Evolutionary conservation across 64 coral and sea anemone genomes (phyloP).

Genomic region (Dendronephthya gigantea): DNA sequence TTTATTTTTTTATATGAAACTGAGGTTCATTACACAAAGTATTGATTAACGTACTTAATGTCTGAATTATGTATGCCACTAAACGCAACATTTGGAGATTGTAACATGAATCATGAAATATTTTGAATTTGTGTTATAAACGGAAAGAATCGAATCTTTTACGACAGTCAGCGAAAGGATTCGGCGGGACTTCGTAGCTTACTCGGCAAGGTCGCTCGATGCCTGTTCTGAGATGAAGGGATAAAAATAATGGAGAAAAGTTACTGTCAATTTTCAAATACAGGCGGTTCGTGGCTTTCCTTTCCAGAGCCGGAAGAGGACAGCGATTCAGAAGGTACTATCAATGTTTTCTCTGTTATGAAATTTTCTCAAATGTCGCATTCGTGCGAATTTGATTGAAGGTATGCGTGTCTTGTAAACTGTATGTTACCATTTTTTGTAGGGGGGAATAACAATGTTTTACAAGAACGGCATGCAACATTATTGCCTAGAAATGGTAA

Average conservation of each 20-base stretch:
- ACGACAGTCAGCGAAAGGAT: neutral
- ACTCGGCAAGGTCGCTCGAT: constrained; percentile 33
- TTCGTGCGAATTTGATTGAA: constrained; percentile 36
- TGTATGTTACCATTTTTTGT: constrained; percentile 84
- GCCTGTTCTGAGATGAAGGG: constrained; percentile 96
- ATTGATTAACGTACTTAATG: neutral
- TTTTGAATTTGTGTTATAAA: neutral
- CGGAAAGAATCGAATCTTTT: neutral
- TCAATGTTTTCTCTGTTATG: constrained; percentile 17
- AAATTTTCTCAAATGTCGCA: constrained; percentile 17
- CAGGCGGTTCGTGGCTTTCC: constrained; percentile 91
- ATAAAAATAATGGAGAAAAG: constrained; percentile 97
- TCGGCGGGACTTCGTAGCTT: neutral
- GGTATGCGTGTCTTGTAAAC: constrained; percentile 17
- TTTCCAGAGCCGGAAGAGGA: constrained; percentile 59
- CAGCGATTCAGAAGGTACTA: constrained; percentile 79
- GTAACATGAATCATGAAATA: neutral
- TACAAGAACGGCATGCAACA: constrained; percentile 68
- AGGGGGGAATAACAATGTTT: constrained; percentile 98
- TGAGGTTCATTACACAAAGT: neutral
- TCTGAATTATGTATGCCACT: neutral
- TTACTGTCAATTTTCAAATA: constrained; percentile 98
- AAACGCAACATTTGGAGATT: neutral
- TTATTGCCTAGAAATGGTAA: constrained; percentile 75
- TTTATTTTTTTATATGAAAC: neutral